phyloP scores from a whole-genome alignment of 2,888 invertebrate species.

The Rhimphoctona megacephalus region DNA sequence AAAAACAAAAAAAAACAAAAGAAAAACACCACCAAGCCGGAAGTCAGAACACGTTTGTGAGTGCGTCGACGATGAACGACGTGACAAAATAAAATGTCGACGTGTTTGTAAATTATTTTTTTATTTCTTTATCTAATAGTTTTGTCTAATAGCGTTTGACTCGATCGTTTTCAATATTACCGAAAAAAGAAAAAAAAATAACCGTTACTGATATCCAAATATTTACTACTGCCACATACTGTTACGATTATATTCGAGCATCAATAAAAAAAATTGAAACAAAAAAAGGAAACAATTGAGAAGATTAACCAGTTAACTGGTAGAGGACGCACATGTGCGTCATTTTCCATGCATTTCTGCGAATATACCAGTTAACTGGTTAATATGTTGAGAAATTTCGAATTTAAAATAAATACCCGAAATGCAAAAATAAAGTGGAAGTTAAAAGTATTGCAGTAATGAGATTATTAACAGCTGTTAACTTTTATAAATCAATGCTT shows the following conservation, averaged over 20 bases:
- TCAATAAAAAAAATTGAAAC: conserved; percentile 59
- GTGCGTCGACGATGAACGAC: conserved; percentile 56
- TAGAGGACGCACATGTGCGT: too few species aligned
- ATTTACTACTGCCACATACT: conserved; percentile 71
- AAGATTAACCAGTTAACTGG: too few species aligned
- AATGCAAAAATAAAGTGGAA: not conserved
- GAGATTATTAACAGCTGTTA: not conserved
- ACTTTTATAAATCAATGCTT: not conserved
- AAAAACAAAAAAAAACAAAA: conserved; percentile 6
- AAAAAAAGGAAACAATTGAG: conserved; percentile 28
- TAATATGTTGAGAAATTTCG: conserved; percentile 4
- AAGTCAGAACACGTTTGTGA: conserved; percentile 31
- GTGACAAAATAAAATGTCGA: conserved; percentile 37
- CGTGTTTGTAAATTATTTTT: conserved; percentile 52
- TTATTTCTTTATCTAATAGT: conserved; percentile 48
- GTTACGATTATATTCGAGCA: conserved; percentile 71
- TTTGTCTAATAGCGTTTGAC: conserved; percentile 60
- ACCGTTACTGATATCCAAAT: conserved; percentile 69
- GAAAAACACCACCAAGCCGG: not conserved
- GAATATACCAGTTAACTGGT: too few species aligned
- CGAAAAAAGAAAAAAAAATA: conserved; percentile 31
- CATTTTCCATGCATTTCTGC: too few species aligned
- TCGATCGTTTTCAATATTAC: conserved; percentile 40
- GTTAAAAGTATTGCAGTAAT: not conserved
- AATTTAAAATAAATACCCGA: not conserved